Percentiles rank a stretch among this genome's conserved stretches.
These are phyloP conservation scores for Seriola dumerili DNA, from an alignment of 2,113 vertebrate species.

Conservation along the genomic window DNA sequence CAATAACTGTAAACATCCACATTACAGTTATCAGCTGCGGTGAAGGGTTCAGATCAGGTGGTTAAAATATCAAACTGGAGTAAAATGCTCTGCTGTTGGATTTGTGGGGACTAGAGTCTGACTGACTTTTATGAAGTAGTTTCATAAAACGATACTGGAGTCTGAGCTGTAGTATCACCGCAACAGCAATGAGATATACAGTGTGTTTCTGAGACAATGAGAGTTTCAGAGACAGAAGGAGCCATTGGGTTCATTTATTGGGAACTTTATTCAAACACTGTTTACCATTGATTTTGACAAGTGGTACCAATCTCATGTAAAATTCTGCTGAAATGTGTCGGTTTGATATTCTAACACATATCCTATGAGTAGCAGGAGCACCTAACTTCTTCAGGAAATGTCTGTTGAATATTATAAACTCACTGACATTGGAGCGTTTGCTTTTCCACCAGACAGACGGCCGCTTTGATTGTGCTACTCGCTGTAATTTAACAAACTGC, in stretches of 20 bases:
- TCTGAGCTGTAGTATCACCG: neutral
- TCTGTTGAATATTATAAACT: slow-evolving; percentile 7
- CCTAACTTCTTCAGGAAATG: neutral
- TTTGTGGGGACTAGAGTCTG: neutral
- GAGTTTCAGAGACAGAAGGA: neutral
- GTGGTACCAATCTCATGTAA: neutral
- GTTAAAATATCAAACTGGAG: neutral
- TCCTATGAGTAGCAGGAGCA: neutral
- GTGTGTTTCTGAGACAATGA: neutral
- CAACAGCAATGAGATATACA: neutral
- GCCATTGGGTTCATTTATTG: neutral
- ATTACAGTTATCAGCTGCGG: neutral
- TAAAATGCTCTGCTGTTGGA: neutral
- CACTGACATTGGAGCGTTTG: slow-evolving; percentile 45
- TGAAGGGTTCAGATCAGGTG: neutral
- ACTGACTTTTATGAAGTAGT: slow-evolving; percentile 12
- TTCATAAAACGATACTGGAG: slow-evolving; percentile 5
- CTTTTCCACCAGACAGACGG: slow-evolving; percentile 7
- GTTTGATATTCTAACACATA: slow-evolving; percentile 4
- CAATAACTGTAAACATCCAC: neutral
- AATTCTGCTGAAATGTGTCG: neutral
- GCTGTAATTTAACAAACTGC: slow-evolving; percentile 52
- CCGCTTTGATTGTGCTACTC: slow-evolving; percentile 6
- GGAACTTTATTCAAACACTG: neutral
- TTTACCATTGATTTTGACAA: slow-evolving; percentile 1